phyloP scores from a whole-genome alignment of 1,140 invertebrate genomes.

The Drosophila ercepeae region DNA sequence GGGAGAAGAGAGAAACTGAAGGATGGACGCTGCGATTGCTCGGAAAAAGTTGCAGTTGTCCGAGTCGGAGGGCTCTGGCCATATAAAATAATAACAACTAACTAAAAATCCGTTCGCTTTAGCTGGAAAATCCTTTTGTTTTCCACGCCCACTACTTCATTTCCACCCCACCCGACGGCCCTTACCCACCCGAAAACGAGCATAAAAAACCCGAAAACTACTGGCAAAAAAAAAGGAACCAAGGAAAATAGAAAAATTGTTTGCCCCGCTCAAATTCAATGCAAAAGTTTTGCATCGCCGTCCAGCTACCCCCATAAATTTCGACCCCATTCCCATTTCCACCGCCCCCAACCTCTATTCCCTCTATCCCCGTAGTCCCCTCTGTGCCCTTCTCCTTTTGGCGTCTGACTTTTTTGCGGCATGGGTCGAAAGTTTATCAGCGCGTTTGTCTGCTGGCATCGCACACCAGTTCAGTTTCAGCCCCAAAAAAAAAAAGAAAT shows the following conservation, averaged over 20 bases:
- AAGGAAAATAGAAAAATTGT: slow-evolving; percentile 59
- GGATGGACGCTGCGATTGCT: slow-evolving; percentile 40
- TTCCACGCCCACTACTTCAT: slow-evolving; percentile 25
- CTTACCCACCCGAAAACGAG: background rate
- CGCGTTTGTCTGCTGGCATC: slow-evolving; percentile 63
- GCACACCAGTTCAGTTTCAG: slow-evolving; percentile 35
- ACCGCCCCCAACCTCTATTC: background rate
- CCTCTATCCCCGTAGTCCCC: background rate
- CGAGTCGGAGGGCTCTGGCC: slow-evolving; percentile 59
- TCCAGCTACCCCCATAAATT: slow-evolving; percentile 76
- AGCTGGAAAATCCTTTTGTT: slow-evolving; percentile 81
- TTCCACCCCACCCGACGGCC: background rate
- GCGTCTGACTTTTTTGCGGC: slow-evolving; percentile 44
- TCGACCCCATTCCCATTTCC: slow-evolving; percentile 15
- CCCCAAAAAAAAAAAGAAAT: slow-evolving; percentile 26
- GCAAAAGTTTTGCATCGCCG: slow-evolving; percentile 77
- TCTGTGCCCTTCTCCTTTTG: slow-evolving; percentile 4
- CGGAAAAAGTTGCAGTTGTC: slow-evolving; percentile 75
- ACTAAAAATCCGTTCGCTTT: slow-evolving; percentile 81
- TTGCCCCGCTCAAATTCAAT: slow-evolving; percentile 79
- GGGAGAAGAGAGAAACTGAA: slow-evolving; percentile 8
- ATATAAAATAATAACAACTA: slow-evolving; percentile 82
- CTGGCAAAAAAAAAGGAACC: slow-evolving; percentile 46
- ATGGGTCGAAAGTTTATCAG: slow-evolving; percentile 72
- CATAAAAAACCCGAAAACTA: slow-evolving; percentile 54